Evolutionary conservation across 2,888 invertebrate genomes (phyloP).

Genomic region (Buathra laborator): DNA sequence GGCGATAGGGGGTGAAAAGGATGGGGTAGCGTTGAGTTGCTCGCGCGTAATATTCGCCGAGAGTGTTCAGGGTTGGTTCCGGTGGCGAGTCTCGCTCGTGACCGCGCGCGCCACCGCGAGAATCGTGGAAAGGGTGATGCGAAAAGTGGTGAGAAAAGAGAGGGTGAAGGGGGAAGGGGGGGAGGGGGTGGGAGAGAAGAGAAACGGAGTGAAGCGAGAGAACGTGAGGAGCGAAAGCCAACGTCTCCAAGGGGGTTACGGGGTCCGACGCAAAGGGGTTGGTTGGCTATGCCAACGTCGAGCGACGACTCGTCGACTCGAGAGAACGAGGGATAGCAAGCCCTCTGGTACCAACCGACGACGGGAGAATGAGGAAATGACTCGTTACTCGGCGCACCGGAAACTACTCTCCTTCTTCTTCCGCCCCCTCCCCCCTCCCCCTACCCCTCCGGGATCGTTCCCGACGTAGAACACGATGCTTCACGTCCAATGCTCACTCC

Average conservation of each 20-base stretch:
- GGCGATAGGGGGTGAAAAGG: background rate
- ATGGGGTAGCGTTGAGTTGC: constrained; percentile 5
- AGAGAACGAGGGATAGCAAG: constrained; percentile 29
- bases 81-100: constrained; percentile 31
- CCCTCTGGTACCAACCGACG: constrained; percentile 18
- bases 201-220: constrained; percentile 14
- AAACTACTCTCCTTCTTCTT: constrained; percentile 76
- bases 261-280: constrained; percentile 37
- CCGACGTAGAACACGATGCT: constrained; percentile 7
- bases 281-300: background rate
- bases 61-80: constrained; percentile 36
- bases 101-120: constrained; percentile 10
- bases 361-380: constrained; percentile 78
- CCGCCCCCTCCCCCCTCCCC: constrained; percentile 44
- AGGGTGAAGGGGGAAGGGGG: background rate
- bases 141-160: constrained; percentile 24
- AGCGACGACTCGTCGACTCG: constrained; percentile 31
- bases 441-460: constrained; percentile 16
- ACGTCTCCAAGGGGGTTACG: constrained; percentile 7
- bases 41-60: constrained; percentile 40
- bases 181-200: constrained; percentile 23
- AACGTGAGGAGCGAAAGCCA: background rate
- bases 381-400: constrained; percentile 82
- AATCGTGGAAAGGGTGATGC: constrained; percentile 59
- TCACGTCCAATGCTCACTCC: constrained; percentile 16